phyloP scores from a whole-genome alignment of 2,797 vertebrate species.

The Sebastes minor region DNA sequence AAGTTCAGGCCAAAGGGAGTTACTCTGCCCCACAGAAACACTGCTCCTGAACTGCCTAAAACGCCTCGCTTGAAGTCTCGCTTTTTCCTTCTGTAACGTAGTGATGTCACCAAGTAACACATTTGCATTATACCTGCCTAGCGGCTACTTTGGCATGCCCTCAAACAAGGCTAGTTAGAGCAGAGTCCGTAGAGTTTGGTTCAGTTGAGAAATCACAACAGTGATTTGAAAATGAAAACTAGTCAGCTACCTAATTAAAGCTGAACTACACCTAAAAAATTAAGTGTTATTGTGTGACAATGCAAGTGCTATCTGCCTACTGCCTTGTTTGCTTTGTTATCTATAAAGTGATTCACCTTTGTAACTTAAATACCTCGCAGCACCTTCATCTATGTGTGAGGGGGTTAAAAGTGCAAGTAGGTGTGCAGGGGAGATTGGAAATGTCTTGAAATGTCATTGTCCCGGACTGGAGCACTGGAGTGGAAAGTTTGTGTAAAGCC shows the following conservation, averaged over 20 bases:
- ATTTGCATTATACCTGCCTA: too few relatives aligned
- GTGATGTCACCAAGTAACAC: too few relatives aligned
- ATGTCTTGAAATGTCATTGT: slow-evolving; percentile 17
- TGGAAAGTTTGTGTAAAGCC: slow-evolving; percentile 18
- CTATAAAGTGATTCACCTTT: neutral
- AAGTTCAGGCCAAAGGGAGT: too few relatives aligned
- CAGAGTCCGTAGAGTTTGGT: rapidly evolving
- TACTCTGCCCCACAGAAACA: too few relatives aligned
- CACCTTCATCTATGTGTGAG: neutral
- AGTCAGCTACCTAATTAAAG: neutral
- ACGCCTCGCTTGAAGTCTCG: too few relatives aligned
- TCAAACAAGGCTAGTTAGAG: too few relatives aligned
- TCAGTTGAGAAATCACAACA: neutral
- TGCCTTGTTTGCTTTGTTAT: neutral
- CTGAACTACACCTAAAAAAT: too few relatives aligned
- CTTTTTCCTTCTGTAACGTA: too few relatives aligned
- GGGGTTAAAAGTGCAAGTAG: neutral
- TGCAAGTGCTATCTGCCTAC: neutral
- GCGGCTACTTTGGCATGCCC: too few relatives aligned
- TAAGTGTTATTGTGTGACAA: neutral
- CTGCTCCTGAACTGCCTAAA: too few relatives aligned
- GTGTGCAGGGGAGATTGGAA: neutral
- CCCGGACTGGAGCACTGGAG: slow-evolving; percentile 1
- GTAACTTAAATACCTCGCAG: neutral
- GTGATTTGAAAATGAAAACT: neutral